Evolutionary conservation across 2,113 vertebrate species (phyloP).

Genomic region (Menura novaehollandiae): DNA sequence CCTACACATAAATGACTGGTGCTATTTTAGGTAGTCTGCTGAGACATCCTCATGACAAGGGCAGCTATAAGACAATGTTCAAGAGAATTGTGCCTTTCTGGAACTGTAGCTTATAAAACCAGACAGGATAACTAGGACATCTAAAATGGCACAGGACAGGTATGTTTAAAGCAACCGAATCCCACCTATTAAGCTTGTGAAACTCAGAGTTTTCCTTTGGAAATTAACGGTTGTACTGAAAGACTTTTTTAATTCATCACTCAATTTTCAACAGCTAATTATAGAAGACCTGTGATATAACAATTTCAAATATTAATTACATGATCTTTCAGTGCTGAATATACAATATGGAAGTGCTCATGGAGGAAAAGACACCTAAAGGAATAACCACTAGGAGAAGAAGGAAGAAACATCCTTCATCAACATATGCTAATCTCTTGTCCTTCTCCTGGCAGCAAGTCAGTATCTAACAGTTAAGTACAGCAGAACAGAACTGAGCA

Average conservation of each 20-base stretch:
- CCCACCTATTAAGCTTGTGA: neutral
- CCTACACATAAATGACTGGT: constrained; percentile 8
- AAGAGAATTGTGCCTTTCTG: neutral
- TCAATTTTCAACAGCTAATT: neutral
- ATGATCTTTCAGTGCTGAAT: neutral
- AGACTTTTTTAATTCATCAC: neutral
- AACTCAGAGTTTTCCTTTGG: neutral
- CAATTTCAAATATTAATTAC: neutral
- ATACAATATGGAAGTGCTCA: neutral
- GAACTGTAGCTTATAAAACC: neutral
- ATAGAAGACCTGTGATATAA: neutral
- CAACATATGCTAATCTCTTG: neutral
- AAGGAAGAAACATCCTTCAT: neutral
- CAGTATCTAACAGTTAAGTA: neutral
- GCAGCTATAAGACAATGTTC: neutral
- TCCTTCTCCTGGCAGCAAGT: neutral
- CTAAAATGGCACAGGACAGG: neutral
- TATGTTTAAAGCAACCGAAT: neutral
- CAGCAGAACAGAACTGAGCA: neutral
- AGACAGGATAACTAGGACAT: neutral
- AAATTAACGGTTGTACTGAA: neutral
- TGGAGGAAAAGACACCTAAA: neutral
- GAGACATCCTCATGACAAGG: constrained; percentile 32
- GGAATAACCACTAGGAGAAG: neutral
- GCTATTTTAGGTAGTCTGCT: constrained; percentile 25